These are phyloP conservation scores for Orius laevigatus DNA, from an alignment of 1,140 invertebrate genomes.

Conservation along the genomic window DNA sequence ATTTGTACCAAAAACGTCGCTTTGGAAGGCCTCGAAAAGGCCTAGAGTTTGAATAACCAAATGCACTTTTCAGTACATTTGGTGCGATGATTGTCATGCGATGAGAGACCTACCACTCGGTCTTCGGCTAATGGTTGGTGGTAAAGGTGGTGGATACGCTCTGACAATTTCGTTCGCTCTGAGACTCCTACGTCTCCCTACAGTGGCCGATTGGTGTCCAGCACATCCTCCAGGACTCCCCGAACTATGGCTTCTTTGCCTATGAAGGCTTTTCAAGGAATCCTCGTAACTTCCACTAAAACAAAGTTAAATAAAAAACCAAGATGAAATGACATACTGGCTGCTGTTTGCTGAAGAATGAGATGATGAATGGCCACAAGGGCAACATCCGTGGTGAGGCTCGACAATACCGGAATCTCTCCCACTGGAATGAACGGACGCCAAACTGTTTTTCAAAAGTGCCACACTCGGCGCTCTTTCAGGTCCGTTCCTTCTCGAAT, in stretches of 20 bases:
- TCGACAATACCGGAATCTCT: constrained; percentile 61
- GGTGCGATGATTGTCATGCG: constrained; percentile 6
- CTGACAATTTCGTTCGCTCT: constrained; percentile 2
- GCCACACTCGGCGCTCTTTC: constrained; percentile 15
- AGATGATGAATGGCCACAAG: constrained; percentile 46
- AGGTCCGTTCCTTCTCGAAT: constrained; percentile 5
- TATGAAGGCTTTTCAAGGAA: constrained; percentile 35
- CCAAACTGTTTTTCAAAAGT: constrained; percentile 43
- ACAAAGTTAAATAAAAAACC: constrained; percentile 8
- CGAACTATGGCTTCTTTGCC: constrained; percentile 18
- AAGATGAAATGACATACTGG: constrained; percentile 33
- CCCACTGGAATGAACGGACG: constrained; percentile 60
- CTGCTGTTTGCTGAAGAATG: constrained; percentile 49
- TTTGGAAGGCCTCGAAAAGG: too few species aligned
- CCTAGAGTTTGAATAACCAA: too few species aligned
- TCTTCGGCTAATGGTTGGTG: constrained; percentile 7
- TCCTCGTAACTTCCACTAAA: constrained; percentile 45
- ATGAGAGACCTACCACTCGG: constrained; percentile 13
- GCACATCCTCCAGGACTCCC: constrained; percentile 10
- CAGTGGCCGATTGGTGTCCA: constrained; percentile 6
- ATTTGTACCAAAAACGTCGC: too few species aligned
- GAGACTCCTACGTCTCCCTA: neutral
- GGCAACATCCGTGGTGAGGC: constrained; percentile 33
- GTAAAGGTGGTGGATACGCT: constrained; percentile 11
- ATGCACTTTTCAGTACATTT: constrained; percentile 3